These are phyloP conservation scores for Calcarius lapponicus DNA, from an alignment of 2,797 vertebrate genomes.

Conservation along the genomic window DNA sequence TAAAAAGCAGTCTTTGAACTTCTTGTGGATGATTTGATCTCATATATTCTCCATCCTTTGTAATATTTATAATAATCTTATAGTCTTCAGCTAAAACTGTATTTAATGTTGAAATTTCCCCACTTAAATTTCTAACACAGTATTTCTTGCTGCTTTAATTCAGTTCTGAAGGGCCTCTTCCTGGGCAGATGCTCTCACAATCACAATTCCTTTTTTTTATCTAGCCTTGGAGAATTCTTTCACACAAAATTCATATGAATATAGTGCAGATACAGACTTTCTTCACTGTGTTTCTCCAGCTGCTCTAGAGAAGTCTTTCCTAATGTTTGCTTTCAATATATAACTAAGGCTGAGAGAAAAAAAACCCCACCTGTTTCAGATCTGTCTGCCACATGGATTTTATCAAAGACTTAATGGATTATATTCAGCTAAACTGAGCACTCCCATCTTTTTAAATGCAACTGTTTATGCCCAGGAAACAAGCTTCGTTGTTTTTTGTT, in stretches of 20 bases:
- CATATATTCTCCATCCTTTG: background rate
- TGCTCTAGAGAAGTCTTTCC: background rate
- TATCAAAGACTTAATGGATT: background rate
- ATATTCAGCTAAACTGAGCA: background rate
- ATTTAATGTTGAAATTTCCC: background rate
- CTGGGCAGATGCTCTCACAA: background rate
- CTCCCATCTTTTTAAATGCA: background rate
- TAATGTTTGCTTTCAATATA: background rate
- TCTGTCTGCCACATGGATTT: background rate
- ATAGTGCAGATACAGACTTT: background rate
- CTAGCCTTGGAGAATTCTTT: background rate
- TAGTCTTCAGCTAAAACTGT: background rate
- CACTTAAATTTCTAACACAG: background rate
- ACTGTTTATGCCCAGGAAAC: background rate
- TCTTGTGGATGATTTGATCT: background rate
- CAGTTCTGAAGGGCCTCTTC: background rate
- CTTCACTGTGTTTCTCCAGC: background rate
- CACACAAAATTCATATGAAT: background rate
- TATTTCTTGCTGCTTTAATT: conserved; percentile 1
- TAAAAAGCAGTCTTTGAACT: background rate
- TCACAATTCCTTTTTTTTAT: background rate
- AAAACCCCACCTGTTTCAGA: background rate
- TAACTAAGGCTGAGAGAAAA: background rate
- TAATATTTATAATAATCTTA: background rate
- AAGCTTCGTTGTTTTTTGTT: background rate